Percentiles rank a stretch among this genome's conserved stretches.
Conservation (phyloP, 2,888 invertebrate species). For the Theristus sp. region DNA sequence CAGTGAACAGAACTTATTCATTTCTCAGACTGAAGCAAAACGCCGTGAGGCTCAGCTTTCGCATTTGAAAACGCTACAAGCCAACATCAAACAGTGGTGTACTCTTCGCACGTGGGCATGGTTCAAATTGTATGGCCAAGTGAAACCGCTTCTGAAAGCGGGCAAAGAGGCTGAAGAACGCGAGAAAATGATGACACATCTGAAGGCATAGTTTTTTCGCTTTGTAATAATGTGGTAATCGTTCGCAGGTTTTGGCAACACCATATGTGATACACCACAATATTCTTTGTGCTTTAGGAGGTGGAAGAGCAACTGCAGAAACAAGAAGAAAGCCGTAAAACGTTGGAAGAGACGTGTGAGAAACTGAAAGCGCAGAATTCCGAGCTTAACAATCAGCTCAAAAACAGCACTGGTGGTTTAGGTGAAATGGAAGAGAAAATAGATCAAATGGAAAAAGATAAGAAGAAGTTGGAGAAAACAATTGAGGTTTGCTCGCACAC, state of each 20-base stretch:
- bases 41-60: conserved; percentile 16
- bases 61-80: conserved; percentile 21
- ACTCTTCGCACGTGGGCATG: conserved; percentile 43
- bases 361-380: conserved; percentile 49
- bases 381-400: not conserved
- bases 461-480: conserved; percentile 69
- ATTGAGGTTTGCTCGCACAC: too few relatives aligned
- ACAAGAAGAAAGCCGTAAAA: conserved; percentile 89
- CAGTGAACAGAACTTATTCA: not conserved
- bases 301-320: conserved; percentile 75
- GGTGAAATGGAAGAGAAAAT: conserved; percentile 37
- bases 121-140: conserved; percentile 38
- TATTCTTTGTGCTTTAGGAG: not conserved
- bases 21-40: conserved; percentile 11
- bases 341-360: conserved; percentile 75
- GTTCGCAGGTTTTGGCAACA: too few relatives aligned
- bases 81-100: conserved; percentile 25
- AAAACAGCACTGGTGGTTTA: not conserved
- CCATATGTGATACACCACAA: too few relatives aligned
- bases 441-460: conserved; percentile 94
- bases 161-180: conserved; percentile 21
- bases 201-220: conserved; percentile 41
- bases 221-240: too few relatives aligned
- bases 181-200: conserved; percentile 6
- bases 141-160: conserved; percentile 22